Evolutionary conservation across 2,888 invertebrate species (phyloP), one percentile per base, ranked within the genome.

Genomic region (Opisthograptis luteolata): DNA sequence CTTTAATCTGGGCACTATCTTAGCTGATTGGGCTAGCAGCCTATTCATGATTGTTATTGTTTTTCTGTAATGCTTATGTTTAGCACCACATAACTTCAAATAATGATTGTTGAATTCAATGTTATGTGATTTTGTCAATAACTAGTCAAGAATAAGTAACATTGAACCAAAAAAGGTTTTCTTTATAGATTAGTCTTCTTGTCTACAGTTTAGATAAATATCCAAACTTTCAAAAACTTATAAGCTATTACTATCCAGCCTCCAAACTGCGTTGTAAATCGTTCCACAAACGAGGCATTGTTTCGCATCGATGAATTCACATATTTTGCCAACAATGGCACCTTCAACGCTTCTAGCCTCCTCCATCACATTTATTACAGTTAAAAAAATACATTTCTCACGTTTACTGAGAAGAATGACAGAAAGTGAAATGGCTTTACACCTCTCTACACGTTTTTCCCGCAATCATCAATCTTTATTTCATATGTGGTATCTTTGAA

Each of bases 341-440:
- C 20, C 24, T 35, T 51, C 7, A 27, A 45, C 37, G 56, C 52
- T 46, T 36, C 19, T 12, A 40, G 9, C 17, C 9, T 22, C 6
- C 2, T 22, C 6, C 2, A 20, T 8, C 35, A 42, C 42, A 20
- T 28, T 39, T 34, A 52, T 43, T 34, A 22, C 40, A 30, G 10
- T 36, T 30, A 35, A 37, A 36, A 34, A 48, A 39, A 27, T 17
- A 31, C n/a, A 20, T 40, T 52, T 57, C 59, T 20, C 59, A 59
- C 59, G 45, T 51, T 48, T 44, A 46, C 42, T 15, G 24, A 51
- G 60, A 57, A 51, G 37, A 45, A 55, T 42, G 58, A 42, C 51
- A 44, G 53, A 58, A 60, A 58, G 58, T 62, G 50, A 51, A 51
- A 53, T 46, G 48, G 14, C 31, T 40, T 2, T 24, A 27, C 40